Base-by-base conservation (phyloP, 1,140 invertebrate genomes). In the Hormaphis cornu region DNA sequence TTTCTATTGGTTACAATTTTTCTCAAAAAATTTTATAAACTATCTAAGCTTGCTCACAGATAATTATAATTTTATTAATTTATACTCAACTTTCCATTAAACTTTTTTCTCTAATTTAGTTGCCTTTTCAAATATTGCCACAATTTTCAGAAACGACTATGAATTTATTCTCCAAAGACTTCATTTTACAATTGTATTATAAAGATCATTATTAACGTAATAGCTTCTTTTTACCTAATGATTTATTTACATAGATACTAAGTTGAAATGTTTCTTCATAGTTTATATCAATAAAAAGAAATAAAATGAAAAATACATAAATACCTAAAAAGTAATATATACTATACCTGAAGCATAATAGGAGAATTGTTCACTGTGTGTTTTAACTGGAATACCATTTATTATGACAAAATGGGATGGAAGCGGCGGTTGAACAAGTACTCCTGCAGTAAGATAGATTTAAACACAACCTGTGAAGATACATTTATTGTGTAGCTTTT, bases 391-490 rank as follows among this genome's bases (percentile, higher is more conserved):
- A n/a, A 35, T 50, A 46, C 5, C 6, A 0, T 66, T 28, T 50
- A 66, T 20, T 33, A 33, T 14, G 18, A 66, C 44, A 48, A 12
- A 66, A 48, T 33, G 48, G 28, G 28, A 22, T 66, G 61, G 16
- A 20, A n/a, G n/a, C n/a, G 46, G 18, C 20, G 44, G 44, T 22
- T 20, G 44, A 50, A 48, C 44, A 50, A 66, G 61, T 50, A 66
- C 44, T 28, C 61, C 61, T 66, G 61, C 28, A 66, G 61, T 66
- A 50, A 66, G 48, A 66, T 66, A 22, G 48, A 50, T 66, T 66
- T 66, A 66, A 24, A 66, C 42, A 48, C 61, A 66, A 46, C 61
- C 61, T 66, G 61, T n/a, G 61, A 50, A 66, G 48, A 66, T 48
- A 44, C 61, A 66, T 66, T 66, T 6, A 66, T 66, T 66, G 61